Conservation (phyloP, 2,113 vertebrate genomes). For the Stegostoma tigrinum region DNA sequence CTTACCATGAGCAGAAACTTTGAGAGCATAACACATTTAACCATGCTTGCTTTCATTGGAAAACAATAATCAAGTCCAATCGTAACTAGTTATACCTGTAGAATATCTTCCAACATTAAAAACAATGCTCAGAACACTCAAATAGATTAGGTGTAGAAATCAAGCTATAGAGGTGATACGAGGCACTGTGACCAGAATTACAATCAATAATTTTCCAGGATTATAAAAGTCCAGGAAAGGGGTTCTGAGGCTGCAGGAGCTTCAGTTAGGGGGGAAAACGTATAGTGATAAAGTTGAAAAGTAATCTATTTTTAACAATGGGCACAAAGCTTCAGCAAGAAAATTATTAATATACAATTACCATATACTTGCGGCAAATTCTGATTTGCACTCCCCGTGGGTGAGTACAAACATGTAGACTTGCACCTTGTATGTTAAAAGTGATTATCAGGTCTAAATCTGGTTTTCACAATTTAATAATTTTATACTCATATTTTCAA, state of each 20-base stretch:
- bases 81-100: neutral
- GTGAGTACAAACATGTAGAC: neutral
- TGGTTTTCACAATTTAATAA: constrained; percentile 52
- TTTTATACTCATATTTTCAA: constrained; percentile 45
- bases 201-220: neutral
- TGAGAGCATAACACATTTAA: neutral
- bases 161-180: neutral
- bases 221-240: neutral
- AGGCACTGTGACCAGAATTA: neutral
- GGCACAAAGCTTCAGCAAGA: neutral
- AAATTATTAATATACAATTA: neutral
- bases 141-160: neutral
- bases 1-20: neutral
- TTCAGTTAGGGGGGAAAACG: neutral
- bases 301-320: neutral
- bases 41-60: neutral
- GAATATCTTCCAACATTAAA: neutral
- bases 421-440: constrained; percentile 40
- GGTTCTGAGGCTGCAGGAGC: neutral
- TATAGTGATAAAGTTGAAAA: neutral
- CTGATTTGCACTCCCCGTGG: neutral
- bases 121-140: neutral
- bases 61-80: neutral
- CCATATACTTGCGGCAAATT: neutral
- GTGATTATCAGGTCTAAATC: constrained; percentile 63